Evolutionary conservation across 2,888 invertebrate genomes (phyloP).

Genomic region (Aricia artaxerxes): DNA sequence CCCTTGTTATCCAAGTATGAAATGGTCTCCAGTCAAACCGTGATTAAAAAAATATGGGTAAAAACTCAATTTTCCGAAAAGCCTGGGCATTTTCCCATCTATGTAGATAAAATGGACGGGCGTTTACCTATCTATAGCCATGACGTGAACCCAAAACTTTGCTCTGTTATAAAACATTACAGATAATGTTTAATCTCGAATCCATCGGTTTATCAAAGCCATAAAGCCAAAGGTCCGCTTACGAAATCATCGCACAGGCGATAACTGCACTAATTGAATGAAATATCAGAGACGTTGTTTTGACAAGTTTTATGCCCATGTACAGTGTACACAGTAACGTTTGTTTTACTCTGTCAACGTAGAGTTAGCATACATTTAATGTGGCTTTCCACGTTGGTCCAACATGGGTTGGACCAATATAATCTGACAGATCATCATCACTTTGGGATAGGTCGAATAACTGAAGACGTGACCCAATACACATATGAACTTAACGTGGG

Average conservation of each 20-base stretch:
- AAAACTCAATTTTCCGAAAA: neutral
- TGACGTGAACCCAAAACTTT: neutral
- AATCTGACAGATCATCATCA: too few species aligned
- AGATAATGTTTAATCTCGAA: conserved; percentile 30
- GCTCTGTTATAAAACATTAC: conserved; percentile 2
- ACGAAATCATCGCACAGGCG: conserved; percentile 40
- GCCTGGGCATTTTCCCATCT: too few species aligned
- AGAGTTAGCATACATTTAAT: neutral
- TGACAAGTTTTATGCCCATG: neutral
- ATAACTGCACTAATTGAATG: conserved; percentile 50
- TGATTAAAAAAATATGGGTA: neutral
- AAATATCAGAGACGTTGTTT: conserved; percentile 41
- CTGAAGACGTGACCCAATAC: too few species aligned
- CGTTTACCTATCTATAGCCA: neutral
- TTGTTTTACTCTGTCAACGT: neutral
- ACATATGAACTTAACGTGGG: too few species aligned
- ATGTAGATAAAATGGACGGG: too few species aligned
- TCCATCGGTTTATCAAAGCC: conserved; percentile 39
- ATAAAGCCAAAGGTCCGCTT: conserved; percentile 38
- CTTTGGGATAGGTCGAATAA: too few species aligned
- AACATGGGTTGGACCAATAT: too few species aligned
- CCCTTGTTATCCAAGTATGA: neutral
- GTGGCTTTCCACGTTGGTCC: too few species aligned
- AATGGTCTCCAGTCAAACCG: neutral
- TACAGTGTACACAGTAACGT: neutral